Evolutionary conservation across 2,113 vertebrate species (phyloP), one percentile per base, ranked within the genome.

Genomic region (Phoxinus phoxinus): DNA sequence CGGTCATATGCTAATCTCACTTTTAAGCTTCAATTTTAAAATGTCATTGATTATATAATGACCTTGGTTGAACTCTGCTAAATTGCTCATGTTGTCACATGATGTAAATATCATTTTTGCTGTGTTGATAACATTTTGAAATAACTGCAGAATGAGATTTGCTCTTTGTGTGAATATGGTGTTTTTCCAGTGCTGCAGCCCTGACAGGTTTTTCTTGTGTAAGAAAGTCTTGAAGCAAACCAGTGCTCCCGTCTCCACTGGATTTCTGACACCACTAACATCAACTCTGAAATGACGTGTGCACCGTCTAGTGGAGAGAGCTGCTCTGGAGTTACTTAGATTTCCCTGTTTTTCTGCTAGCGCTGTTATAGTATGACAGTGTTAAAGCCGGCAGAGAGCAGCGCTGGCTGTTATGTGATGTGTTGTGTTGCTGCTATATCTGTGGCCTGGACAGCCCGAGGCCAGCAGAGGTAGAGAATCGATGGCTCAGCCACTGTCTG

Each of bases 401-500:
- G 74, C 8, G 19, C 80, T 30, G 6, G 11, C 51, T 83, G 48
- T 83, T 72, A 37, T 72, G 51, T 58, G 56, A 84, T 44, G 35
- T 87, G n/a, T 61, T 86, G 58, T 79, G 51, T 65, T 56, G 32
- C 46, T 83, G 83, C 61, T 85, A 59, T 75, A 44, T 58, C 78
- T 65, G 83, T 37, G 71, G 21, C 9, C 41, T 13, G 32, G 71
- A 79, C 77, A 88, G 89, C 89, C 85, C 80, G 25, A 32, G 85
- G 89, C 85, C 25, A 58, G 25, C 80, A 30, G 82, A 87, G 86
- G 41, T 59, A 73, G 25, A 27, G 85, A 87, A 89, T 91, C 88
- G 21, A 90, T 90, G 78, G 81, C 51, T 78, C 46, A 72, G 88
- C n/a, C 81, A 75, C 84, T 86, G 73, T 90, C 85, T 75, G 58